A percentile compares a stretch with the other conserved stretches of the same genome.
These are phyloP conservation scores for Torymus auratus DNA, from an alignment of 2,888 invertebrate genomes.

Conservation along the genomic window DNA sequence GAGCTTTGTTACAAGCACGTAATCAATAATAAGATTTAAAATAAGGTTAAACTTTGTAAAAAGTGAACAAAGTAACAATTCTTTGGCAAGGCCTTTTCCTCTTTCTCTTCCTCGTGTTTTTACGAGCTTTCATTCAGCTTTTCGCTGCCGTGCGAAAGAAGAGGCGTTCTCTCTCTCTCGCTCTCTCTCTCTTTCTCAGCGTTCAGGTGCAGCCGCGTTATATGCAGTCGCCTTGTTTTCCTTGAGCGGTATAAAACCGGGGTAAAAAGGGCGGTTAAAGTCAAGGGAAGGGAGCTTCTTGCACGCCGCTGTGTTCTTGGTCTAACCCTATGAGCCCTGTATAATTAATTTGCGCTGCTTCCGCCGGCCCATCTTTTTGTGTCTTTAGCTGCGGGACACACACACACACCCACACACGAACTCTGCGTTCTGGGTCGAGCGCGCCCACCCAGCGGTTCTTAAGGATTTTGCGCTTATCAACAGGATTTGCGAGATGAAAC, in stretches of 20 bases:
- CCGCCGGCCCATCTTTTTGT: slow-evolving; percentile 10
- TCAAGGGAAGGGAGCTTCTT: slow-evolving; percentile 28
- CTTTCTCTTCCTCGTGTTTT: slow-evolving; percentile 9
- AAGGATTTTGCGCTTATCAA: slow-evolving; percentile 28
- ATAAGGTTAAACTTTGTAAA: neutral
- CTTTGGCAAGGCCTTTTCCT: slow-evolving; percentile 19
- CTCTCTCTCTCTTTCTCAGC: neutral
- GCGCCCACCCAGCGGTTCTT: slow-evolving; percentile 21
- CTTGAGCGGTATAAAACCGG: slow-evolving; percentile 20
- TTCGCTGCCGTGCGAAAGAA: neutral
- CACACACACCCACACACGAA: too few relatives aligned
- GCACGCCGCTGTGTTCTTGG: neutral
- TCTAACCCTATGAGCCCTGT: slow-evolving; percentile 34
- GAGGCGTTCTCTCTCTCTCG: neutral
- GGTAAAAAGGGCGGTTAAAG: slow-evolving; percentile 29
- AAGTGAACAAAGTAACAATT: slow-evolving; percentile 25
- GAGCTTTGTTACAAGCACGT: slow-evolving; percentile 3
- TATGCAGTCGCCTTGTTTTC: slow-evolving; percentile 21
- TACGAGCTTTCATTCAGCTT: slow-evolving; percentile 47
- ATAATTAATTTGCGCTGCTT: slow-evolving; percentile 47
- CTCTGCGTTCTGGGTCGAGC: slow-evolving; percentile 35
- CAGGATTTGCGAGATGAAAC: slow-evolving; percentile 2
- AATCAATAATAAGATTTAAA: neutral
- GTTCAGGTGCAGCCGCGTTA: neutral
- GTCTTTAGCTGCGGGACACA: neutral